Conservation (phyloP, 2,113 vertebrate genomes). For the Saccopteryx leptura region DNA sequence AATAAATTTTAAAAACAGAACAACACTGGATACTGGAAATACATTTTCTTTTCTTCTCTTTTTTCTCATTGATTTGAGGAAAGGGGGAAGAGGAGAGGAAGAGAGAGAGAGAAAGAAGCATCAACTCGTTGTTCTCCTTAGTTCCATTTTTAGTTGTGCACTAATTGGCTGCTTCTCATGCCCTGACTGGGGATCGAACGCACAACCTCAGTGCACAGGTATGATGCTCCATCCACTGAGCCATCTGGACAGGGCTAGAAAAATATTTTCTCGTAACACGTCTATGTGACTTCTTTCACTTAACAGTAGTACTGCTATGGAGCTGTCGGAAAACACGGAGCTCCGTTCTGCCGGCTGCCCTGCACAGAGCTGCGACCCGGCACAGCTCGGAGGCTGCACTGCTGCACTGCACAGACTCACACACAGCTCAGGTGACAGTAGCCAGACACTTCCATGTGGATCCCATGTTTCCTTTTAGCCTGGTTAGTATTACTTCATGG, state of each 20-base stretch:
- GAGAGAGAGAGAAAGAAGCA: too few relatives aligned
- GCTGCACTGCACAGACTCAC: not conserved
- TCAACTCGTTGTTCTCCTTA: too few relatives aligned
- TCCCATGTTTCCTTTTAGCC: not conserved
- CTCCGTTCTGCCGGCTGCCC: not conserved
- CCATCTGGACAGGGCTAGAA: not conserved
- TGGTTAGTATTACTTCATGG: not conserved
- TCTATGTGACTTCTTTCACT: not conserved
- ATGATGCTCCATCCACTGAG: too few relatives aligned
- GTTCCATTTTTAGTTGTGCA: too few relatives aligned
- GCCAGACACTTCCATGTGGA: not conserved
- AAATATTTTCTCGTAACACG: not conserved
- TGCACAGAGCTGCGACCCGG: not conserved
- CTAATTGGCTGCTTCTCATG: too few relatives aligned
- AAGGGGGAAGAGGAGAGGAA: too few relatives aligned
- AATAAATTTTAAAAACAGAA: too few relatives aligned
- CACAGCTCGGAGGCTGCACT: not conserved
- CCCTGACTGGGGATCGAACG: too few relatives aligned
- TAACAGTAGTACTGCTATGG: not conserved
- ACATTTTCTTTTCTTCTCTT: not conserved
- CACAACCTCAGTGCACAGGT: too few relatives aligned
- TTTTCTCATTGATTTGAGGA: too few relatives aligned
- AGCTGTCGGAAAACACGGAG: not conserved
- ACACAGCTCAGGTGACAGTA: not conserved
- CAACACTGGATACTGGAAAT: not conserved